Percentiles rank a stretch among this genome's conserved stretches.
Evolutionary conservation across 2,797 vertebrate genomes (phyloP).

Genomic region (Lates japonicus): DNA sequence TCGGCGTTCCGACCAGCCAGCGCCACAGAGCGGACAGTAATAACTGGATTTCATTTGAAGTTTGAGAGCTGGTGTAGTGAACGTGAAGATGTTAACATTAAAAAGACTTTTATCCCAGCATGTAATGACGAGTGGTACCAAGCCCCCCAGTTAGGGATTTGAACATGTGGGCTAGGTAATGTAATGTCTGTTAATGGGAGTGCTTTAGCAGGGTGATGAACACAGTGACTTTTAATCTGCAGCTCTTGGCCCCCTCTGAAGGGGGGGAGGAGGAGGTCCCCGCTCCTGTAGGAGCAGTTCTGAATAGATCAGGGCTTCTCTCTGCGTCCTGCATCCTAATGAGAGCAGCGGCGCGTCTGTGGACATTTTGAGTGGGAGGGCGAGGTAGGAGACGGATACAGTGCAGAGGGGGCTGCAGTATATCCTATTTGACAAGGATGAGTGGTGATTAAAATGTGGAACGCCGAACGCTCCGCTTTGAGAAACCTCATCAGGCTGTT

Average conservation of each 20-base stretch:
- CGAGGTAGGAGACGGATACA: conserved; percentile 50
- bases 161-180: conserved; percentile 68
- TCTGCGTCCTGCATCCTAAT: conserved; percentile 74
- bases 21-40: conserved; percentile 54
- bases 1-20: conserved; percentile 37
- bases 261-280: conserved; percentile 57
- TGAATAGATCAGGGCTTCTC: conserved; percentile 76
- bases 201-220: conserved; percentile 73
- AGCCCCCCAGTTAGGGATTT: conserved; percentile 65
- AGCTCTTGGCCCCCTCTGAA: conserved; percentile 57
- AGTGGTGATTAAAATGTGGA: conserved; percentile 71
- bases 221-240: conserved; percentile 79
- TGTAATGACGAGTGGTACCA: conserved; percentile 62
- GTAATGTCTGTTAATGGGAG: conserved; percentile 75
- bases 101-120: conserved; percentile 70
- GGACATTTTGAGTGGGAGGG: conserved; percentile 70
- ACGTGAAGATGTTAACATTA: conserved; percentile 65
- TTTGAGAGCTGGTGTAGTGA: conserved; percentile 28
- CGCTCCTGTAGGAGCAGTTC: conserved; percentile 65
- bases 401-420: conserved; percentile 46
- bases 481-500: conserved; percentile 64
- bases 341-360: conserved; percentile 60
- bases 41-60: conserved; percentile 69
- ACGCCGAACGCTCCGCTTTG: conserved; percentile 59
- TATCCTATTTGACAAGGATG: conserved; percentile 71